Evolutionary conservation across 2,888 invertebrate genomes (phyloP), one percentile per base, ranked within the genome.

Genomic region (Heliothis peltigera): DNA sequence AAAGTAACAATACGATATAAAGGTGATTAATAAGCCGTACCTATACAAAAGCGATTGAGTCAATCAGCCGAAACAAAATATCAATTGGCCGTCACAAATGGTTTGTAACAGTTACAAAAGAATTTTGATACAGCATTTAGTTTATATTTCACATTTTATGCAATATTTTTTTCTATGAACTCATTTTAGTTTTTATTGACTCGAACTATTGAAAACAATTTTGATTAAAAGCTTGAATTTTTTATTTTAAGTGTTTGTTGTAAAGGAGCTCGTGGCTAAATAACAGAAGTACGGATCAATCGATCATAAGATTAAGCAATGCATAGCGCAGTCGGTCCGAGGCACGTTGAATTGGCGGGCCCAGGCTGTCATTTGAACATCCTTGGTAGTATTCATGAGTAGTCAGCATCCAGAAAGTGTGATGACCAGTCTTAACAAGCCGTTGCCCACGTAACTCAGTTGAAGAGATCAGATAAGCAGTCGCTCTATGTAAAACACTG

Each of bases 101-200:
- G 35, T 58, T 63, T 39, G 55, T 58, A 70, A 62, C 49, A 70
- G 59, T 65, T 66, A 70, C 66, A 62, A 55, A 70, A 62, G 28
- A 42, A 39, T 75, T 61, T 48, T 22, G 18, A 60, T 47, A 47
- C 47, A 59, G 60, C 10, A 35, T 70, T 56, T 39, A 57, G 2
- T 25, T 4, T 44, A 18, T 25, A 61, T 53, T 35, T 12, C n/a
- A 39, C 53, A 22, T 48, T 58, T 43, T 17, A 59, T 53, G 46
- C 42, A 59, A 64, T 35, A 32, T 46, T 52, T 46, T 52, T 67
- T 15, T 15, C 17, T 56, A 4, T 46, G 1, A 18, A 39, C 25
- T 47, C 10, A 58, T 72, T 72, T 46, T 3, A 0, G n/a, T 57
- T 71, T 57, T 48, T 48, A 46, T 12, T 21, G 12, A 15, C 53